A percentile compares a stretch with the other conserved stretches of the same genome.
Conservation (phyloP, 2,888 invertebrate genomes). For the Scaptomyza parva region DNA sequence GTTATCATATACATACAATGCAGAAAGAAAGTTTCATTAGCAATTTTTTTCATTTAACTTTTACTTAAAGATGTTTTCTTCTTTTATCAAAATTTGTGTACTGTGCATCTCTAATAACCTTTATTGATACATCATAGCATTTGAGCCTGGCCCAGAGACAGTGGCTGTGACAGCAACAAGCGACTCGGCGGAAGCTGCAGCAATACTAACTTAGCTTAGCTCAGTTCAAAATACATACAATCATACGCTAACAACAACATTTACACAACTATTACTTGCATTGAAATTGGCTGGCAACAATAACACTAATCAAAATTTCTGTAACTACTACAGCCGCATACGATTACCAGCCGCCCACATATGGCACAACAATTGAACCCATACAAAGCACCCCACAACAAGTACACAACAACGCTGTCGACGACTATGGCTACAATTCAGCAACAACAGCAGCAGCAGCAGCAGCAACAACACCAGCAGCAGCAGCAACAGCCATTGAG, state of each 20-base stretch:
- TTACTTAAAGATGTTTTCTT: background rate
- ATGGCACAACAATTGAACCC: conserved; percentile 81
- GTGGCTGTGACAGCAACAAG: conserved; percentile 6
- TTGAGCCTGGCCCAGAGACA: conserved; percentile 14
- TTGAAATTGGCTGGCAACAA: conserved; percentile 60
- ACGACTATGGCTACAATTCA: conserved; percentile 68
- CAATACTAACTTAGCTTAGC: conserved; percentile 1
- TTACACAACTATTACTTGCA: conserved; percentile 14
- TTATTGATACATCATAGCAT: conserved; percentile 20
- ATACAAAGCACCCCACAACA: conserved; percentile 74
- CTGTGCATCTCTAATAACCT: conserved; percentile 22
- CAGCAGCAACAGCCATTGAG: conserved; percentile 28
- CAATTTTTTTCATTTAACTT: no score
- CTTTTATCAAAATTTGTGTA: background rate
- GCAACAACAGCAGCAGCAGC: conserved; percentile 36
- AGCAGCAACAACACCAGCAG: conserved; percentile 35
- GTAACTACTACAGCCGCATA: conserved; percentile 81
- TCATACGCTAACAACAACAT: conserved; percentile 6
- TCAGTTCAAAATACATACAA: conserved; percentile 5
- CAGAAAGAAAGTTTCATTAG: no score
- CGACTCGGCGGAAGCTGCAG: conserved; percentile 7
- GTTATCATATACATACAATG: background rate
- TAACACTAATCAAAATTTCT: conserved; percentile 72
- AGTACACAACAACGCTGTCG: conserved; percentile 66
- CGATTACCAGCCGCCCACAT: conserved; percentile 84